Conservation (phyloP, 2,113 vertebrate species). For the Nanger granti region DNA sequence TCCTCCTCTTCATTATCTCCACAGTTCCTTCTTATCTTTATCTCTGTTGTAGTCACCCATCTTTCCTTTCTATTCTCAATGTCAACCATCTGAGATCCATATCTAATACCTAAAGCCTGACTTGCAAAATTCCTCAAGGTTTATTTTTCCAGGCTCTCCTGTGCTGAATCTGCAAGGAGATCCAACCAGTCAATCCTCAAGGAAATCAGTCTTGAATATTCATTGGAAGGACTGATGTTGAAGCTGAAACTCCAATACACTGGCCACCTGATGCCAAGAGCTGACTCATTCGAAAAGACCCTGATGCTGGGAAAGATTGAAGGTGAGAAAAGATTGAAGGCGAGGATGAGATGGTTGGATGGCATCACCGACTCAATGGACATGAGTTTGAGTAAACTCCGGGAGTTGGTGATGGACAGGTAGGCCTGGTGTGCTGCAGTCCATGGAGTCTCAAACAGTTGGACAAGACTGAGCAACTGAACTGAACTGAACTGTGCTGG, state of each 20-base stretch:
- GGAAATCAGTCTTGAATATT: neutral
- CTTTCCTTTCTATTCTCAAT: neutral
- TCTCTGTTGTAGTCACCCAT: neutral
- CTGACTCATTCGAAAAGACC: neutral
- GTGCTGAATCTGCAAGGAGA: neutral
- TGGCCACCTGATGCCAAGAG: neutral
- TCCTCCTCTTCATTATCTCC: neutral
- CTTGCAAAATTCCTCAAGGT: neutral
- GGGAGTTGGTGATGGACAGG: neutral
- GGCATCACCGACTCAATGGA: neutral
- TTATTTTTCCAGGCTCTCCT: neutral
- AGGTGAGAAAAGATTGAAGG: neutral
- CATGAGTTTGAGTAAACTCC: neutral
- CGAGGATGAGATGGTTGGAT: neutral
- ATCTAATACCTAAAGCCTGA: neutral
- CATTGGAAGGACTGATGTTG: neutral
- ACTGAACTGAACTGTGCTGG: neutral
- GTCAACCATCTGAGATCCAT: neutral
- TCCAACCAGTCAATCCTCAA: neutral
- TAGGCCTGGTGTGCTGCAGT: neutral
- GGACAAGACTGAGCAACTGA: neutral
- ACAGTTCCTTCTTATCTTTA: neutral
- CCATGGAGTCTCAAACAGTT: neutral
- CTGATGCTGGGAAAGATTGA: neutral
- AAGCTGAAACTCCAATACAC: neutral